Percentiles rank a stretch among this genome's conserved stretches.
These are phyloP conservation scores for Hybos culiciformis DNA, from an alignment of 2,888 invertebrate species.

Conservation along the genomic window DNA sequence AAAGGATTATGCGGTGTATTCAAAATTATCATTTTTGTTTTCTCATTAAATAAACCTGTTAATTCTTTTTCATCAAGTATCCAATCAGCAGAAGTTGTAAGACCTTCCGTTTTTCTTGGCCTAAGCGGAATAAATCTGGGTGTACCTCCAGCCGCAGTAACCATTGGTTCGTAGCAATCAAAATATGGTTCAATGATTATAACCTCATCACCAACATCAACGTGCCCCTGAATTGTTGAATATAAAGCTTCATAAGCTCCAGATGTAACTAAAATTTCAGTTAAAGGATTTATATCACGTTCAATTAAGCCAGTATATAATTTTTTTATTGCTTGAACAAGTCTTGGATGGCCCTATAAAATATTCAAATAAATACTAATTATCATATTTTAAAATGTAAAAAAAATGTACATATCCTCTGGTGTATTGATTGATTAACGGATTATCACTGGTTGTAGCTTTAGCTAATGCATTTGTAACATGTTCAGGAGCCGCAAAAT, in stretches of 20 bases:
- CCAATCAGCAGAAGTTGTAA: constrained; percentile 67
- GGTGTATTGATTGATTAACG: constrained; percentile 80
- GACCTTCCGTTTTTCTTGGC: constrained; percentile 39
- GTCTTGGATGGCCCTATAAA: constrained; percentile 72
- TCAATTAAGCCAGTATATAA: constrained; percentile 70
- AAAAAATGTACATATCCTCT: constrained; percentile 68
- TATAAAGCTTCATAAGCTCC: constrained; percentile 95
- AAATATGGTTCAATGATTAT: constrained; percentile 97
- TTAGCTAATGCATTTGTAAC: constrained; percentile 63
- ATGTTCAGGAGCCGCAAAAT: constrained; percentile 73
- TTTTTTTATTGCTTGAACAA: constrained; percentile 72
- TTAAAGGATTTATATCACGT: constrained; percentile 65
- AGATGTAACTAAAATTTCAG: constrained; percentile 74
- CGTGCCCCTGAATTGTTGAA: constrained; percentile 68
- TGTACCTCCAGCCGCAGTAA: constrained; percentile 71
- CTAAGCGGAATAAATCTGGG: constrained; percentile 77
- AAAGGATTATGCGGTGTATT: constrained; percentile 97
- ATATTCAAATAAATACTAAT: background rate
- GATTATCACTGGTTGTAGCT: constrained; percentile 52
- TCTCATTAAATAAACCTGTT: constrained; percentile 60
- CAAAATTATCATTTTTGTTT: constrained; percentile 89
- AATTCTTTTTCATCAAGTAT: constrained; percentile 71
- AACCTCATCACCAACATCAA: constrained; percentile 78
- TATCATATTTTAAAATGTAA: background rate
- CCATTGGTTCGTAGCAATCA: constrained; percentile 96